Evolutionary conservation across 2,113 vertebrate genomes (phyloP).

Genomic region (Myotis lucifugus): DNA sequence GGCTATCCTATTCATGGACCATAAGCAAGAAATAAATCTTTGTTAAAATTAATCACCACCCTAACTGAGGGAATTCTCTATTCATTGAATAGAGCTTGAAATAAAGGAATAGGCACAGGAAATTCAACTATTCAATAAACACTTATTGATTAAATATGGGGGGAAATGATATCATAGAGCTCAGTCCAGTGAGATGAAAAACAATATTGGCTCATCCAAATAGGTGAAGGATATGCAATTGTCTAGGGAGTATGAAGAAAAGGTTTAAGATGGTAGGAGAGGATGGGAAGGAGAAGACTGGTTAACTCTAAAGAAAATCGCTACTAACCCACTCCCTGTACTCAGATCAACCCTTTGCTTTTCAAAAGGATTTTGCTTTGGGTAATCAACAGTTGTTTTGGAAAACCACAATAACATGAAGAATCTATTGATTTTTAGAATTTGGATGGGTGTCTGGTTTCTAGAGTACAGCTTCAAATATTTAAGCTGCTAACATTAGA

Average conservation of each 20-base stretch:
- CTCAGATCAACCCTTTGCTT: conserved; percentile 20
- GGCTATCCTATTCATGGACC: neutral
- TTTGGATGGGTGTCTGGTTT: conserved; percentile 64
- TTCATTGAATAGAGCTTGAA: neutral
- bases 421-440: conserved; percentile 53
- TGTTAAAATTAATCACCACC: neutral
- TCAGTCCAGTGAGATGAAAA: neutral
- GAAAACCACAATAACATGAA: conserved; percentile 60
- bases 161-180: neutral
- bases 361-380: conserved; percentile 61
- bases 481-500: conserved; percentile 75
- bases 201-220: neutral
- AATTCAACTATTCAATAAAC: neutral
- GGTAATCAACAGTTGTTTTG: conserved; percentile 59
- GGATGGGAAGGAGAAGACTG: neutral
- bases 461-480: conserved; percentile 64
- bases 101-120: neutral
- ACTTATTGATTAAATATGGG: neutral
- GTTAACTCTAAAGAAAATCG: neutral
- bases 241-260: neutral
- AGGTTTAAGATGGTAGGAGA: neutral
- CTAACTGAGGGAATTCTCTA: neutral
- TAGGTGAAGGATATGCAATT: neutral
- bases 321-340: neutral
- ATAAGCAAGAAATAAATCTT: neutral